A percentile compares a stretch with the other conserved stretches of the same genome.
Conservation (phyloP, 2,888 invertebrate species). For the Deilephila porcellus region DNA sequence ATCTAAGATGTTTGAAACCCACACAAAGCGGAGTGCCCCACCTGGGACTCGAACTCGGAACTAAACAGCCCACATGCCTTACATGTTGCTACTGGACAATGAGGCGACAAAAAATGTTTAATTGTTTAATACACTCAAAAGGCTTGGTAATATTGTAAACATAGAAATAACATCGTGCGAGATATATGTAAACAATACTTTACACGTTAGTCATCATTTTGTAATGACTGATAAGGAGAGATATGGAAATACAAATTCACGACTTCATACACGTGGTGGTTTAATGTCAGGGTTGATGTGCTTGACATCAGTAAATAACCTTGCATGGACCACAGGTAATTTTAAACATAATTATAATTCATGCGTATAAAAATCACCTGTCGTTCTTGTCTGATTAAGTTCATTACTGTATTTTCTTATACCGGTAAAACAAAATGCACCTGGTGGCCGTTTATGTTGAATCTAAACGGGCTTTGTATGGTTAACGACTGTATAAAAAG, state of each 20-base stretch:
- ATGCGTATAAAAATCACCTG: neutral
- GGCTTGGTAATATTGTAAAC: neutral
- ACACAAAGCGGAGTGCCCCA: too few species aligned
- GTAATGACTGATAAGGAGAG: neutral
- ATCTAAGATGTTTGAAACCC: too few species aligned
- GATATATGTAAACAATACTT: constrained; percentile 6
- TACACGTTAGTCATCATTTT: constrained; percentile 3
- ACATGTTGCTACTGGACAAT: neutral
- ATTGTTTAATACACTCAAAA: neutral
- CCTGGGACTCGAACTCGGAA: too few species aligned
- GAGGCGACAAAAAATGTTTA: neutral
- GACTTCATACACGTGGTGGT: neutral
- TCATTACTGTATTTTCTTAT: too few species aligned
- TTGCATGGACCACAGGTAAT: neutral
- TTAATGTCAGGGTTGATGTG: constrained; percentile 3
- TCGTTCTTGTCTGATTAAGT: too few species aligned
- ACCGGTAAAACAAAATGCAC: too few species aligned
- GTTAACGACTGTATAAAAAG: too few species aligned
- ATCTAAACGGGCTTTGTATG: too few species aligned
- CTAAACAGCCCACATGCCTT: too few species aligned
- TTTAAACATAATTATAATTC: neutral
- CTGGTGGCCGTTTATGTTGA: too few species aligned
- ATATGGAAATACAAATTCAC: neutral
- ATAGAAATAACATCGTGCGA: neutral
- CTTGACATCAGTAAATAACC: neutral